Evolutionary conservation across 2,797 vertebrate species (phyloP), one percentile per base, ranked within the genome.

Genomic region (Ficedula albicollis): DNA sequence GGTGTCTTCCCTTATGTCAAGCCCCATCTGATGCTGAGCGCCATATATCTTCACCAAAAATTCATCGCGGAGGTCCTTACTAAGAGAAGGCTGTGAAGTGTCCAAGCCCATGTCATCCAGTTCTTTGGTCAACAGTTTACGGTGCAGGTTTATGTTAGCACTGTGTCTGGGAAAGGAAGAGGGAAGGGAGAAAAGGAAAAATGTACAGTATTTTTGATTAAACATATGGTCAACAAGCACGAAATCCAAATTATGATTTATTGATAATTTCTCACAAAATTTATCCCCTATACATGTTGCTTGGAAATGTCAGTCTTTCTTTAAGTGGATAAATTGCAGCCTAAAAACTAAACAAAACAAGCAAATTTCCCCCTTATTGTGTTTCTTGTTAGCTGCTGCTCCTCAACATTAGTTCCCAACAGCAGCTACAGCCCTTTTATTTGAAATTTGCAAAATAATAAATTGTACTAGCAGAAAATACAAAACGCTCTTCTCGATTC

Each of bases 51-150:
- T 99, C 98, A 98, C 97, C 97, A 98, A 99, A 99, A 98, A 99
- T 98, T 98, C 98, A 97, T 98, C 98, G 68, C 98, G 99, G 98
- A 98, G 99, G 98, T 97, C 98, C 98, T 97, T 98, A 98, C 95
- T 99, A 98, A 98, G 99, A 97, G 98, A 99, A 98, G 98, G 99
- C 98, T 98, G 99, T 97, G 98, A 99, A 84, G 98, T 98, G 98
- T 97, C 99, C 98, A 98, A 98, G 97, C 99, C 99, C 98, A 99
- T 99, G 98, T 99, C 99, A 98, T 99, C 99, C 98, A 99, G 98
- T 99, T 99, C 99, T 99, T 99, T 99, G 99, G 99, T 99, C 99
- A 99, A 99, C 98, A 99, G 99, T 99, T 99, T 99, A 98, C 99
- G 99, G 97, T 99, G 99, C 97, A 99, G 98, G 97, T 99, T 99